Conservation (phyloP, 2,888 invertebrate species). For the Masnerella sp. region DNA sequence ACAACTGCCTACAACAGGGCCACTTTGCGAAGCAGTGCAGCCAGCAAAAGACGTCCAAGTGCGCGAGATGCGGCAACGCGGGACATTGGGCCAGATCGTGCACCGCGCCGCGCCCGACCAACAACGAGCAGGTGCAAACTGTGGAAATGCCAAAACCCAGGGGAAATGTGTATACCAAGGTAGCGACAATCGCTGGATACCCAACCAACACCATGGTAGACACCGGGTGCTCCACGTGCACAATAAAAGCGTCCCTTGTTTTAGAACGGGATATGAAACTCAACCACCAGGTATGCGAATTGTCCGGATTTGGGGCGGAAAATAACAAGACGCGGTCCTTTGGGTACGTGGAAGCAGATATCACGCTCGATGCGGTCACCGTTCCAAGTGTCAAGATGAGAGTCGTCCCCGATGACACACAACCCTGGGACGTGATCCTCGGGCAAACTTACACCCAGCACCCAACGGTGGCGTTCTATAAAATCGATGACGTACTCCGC, state of each 20-base stretch:
- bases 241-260: background rate
- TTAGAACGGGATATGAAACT: background rate
- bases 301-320: background rate
- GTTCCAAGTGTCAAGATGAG: background rate
- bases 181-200: too few species aligned
- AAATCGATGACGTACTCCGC: background rate
- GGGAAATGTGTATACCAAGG: too few species aligned
- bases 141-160: too few species aligned
- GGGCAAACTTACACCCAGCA: background rate
- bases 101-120: too few species aligned
- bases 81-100: too few species aligned
- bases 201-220: too few species aligned
- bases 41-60: too few species aligned
- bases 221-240: conserved; percentile 4
- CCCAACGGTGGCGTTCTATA: background rate
- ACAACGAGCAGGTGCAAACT: too few species aligned
- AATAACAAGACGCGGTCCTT: background rate
- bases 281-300: background rate
- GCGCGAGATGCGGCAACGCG: too few species aligned
- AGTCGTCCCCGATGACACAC: conserved; percentile 16
- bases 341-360: background rate
- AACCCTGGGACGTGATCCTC: conserved; percentile 4
- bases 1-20: too few species aligned
- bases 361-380: background rate
- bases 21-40: too few species aligned